Conservation (phyloP, 2,888 invertebrate species). For the Leuctra nigra region DNA sequence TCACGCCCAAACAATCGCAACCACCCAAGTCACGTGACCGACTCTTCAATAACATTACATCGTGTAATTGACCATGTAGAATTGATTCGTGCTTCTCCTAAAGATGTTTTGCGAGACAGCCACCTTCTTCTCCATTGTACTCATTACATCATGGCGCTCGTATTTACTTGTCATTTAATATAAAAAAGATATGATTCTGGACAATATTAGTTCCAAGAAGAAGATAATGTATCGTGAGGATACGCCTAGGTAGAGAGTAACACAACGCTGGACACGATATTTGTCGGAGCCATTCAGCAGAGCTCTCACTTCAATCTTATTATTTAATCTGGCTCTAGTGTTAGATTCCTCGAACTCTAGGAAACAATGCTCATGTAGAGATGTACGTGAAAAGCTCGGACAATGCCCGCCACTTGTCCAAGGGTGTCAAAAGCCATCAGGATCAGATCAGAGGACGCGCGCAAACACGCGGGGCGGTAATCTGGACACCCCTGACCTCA, state of each 20-base stretch:
- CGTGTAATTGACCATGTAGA: conserved; percentile 1
- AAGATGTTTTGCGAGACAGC: too few relatives aligned
- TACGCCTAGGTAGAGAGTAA: not conserved
- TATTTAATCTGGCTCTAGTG: conserved; percentile 8
- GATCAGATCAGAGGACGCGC: too few relatives aligned
- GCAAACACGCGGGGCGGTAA: too few relatives aligned
- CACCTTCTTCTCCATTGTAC: not conserved
- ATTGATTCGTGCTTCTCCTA: conserved; percentile 7
- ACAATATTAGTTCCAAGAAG: conserved; percentile 8
- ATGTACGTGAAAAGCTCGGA: too few relatives aligned
- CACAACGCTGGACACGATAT: too few relatives aligned
- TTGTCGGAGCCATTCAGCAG: too few relatives aligned
- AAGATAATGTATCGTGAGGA: conserved; percentile 2
- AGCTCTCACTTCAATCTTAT: not conserved
- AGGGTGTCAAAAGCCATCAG: too few relatives aligned
- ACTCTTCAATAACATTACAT: not conserved
- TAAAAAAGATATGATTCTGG: conserved; percentile 1
- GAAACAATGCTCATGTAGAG: not conserved
- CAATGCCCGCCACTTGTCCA: too few relatives aligned
- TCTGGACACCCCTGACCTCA: conserved; percentile 1
- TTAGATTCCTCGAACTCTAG: conserved; percentile 2
- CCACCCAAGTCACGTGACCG: not conserved
- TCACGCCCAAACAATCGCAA: not conserved
- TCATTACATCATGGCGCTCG: not conserved
- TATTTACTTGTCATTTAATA: conserved; percentile 11